These are phyloP conservation scores for Disparrhopalites patrizii DNA, from an alignment of 2,888 invertebrate genomes.

Conservation along the genomic window DNA sequence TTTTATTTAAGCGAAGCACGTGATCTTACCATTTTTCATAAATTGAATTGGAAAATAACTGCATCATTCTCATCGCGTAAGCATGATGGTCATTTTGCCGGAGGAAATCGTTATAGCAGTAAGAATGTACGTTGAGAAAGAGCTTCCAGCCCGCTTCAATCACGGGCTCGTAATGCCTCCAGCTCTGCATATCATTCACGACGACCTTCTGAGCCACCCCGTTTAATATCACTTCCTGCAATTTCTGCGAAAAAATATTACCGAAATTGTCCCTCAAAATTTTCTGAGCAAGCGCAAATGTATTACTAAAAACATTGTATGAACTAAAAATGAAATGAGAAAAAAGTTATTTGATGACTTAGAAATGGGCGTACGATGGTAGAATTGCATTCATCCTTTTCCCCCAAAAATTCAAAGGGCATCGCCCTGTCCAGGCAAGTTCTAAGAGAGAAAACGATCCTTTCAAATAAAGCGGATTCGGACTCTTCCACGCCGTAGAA, in stretches of 20 bases:
- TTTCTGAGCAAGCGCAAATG: too few species aligned
- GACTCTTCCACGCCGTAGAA: conserved; percentile 40
- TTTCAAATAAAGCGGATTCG: conserved; percentile 26
- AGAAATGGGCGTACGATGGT: not conserved
- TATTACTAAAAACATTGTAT: too few species aligned
- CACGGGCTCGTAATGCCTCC: conserved; percentile 33
- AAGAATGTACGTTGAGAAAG: conserved; percentile 40
- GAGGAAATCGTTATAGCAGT: conserved; percentile 37
- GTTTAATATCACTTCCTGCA: not conserved
- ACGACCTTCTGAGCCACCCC: not conserved
- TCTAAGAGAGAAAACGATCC: conserved; percentile 27
- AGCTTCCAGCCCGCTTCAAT: conserved; percentile 44
- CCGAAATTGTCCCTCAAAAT: not conserved
- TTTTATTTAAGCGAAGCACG: not conserved
- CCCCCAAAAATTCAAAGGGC: not conserved
- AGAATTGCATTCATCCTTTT: not conserved
- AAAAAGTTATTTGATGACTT: not conserved
- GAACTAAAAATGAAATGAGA: not conserved
- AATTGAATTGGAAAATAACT: conserved; percentile 38
- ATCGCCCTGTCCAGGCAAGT: conserved; percentile 32
- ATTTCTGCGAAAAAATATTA: not conserved
- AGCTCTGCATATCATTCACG: conserved; percentile 27
- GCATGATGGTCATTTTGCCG: conserved; percentile 40
- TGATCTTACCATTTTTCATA: conserved; percentile 41
- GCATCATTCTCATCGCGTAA: conserved; percentile 34